A percentile compares a stretch with the other conserved stretches of the same genome.
Evolutionary conservation across 2,888 invertebrate genomes (phyloP).

Genomic region (Caenorhabditis sinica): DNA sequence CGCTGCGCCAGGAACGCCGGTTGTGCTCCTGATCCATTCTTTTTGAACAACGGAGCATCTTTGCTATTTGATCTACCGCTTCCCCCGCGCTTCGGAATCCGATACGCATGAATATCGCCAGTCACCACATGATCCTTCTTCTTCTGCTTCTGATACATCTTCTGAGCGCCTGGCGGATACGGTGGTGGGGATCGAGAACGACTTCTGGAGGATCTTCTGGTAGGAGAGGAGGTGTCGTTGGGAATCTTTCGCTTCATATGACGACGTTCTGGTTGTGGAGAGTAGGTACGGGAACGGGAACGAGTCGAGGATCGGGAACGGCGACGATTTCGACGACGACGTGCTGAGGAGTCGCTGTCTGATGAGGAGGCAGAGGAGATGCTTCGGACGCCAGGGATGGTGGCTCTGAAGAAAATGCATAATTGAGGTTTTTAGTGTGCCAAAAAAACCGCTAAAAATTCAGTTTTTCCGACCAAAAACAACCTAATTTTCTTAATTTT

Average conservation of each 20-base stretch:
- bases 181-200: slow-evolving; percentile 59
- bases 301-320: slow-evolving; percentile 1
- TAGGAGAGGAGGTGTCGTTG: not conserved
- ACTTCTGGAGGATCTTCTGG: slow-evolving; percentile 25
- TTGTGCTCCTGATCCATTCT: slow-evolving; percentile 14
- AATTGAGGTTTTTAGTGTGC: not conserved
- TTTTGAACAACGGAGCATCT: slow-evolving; percentile 15
- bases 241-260: slow-evolving; percentile 31
- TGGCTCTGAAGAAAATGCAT: slow-evolving; percentile 33
- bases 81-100: slow-evolving; percentile 45
- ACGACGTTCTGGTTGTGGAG: slow-evolving; percentile 5
- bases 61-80: not conserved
- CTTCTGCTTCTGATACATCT: slow-evolving; percentile 27
- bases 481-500: too few relatives aligned
- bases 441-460: too few relatives aligned
- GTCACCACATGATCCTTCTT: slow-evolving; percentile 21
- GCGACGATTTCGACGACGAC: slow-evolving; percentile 20
- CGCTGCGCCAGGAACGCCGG: slow-evolving; percentile 27
- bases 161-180: slow-evolving; percentile 51
- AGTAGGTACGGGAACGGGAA: slow-evolving; percentile 25
- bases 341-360: not conserved
- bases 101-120: slow-evolving; percentile 49
- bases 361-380: slow-evolving; percentile 33
- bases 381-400: slow-evolving; percentile 11
- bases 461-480: too few relatives aligned